Base-by-base conservation (phyloP, 2,888 invertebrate genomes). In the Crepidodera aurea region DNA sequence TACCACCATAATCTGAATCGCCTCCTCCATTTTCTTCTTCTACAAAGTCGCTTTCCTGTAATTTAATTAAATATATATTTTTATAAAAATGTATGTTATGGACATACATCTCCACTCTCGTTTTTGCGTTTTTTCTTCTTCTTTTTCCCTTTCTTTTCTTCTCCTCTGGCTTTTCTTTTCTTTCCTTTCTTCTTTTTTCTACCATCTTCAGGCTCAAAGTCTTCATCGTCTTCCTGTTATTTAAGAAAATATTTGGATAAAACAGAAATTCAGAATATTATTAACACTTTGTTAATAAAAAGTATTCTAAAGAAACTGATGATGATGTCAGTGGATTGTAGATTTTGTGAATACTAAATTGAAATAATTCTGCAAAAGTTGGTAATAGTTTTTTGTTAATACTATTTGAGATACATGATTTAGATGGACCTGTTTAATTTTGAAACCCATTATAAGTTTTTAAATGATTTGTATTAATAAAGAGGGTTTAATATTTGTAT, bases 41-140 rank as follows among this genome's bases (percentile, higher is more conserved):
- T 19, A 87, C 88, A 77, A 88, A 91, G 66, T 93, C 92, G 74
- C 92, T 93, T 69, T 93, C 93, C 88, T 93, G 68, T 10, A 66
- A 70, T 64, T 22, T 37, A 46, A 54, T 51, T n/a, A 25, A 48
- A 13, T 22, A 53, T 12, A 27, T 25, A 37, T 55, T 7, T n/a
- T 13, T 27, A 40, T 16, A 16, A 25, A 32, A 39, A 3, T 15
- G 6, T 19, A 27, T 32, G 18, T 12, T 13, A 6, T 13, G 13
- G 4, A 13, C 73, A 75, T 84, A 84, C 90, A 79, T 93, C 93
- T 75, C 90, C 92, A 81, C 94, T 94, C 71, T 94, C 94, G 82
- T 93, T 93, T 86, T 93, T 94, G 81, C 93, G 90, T 85, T 94
- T 94, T 84, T 94, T 95, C 87, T 95, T 95, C 83, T 94, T 94